These are phyloP conservation scores for Anguilla megastoma DNA, from an alignment of 2,797 vertebrate genomes.

Conservation along the genomic window DNA sequence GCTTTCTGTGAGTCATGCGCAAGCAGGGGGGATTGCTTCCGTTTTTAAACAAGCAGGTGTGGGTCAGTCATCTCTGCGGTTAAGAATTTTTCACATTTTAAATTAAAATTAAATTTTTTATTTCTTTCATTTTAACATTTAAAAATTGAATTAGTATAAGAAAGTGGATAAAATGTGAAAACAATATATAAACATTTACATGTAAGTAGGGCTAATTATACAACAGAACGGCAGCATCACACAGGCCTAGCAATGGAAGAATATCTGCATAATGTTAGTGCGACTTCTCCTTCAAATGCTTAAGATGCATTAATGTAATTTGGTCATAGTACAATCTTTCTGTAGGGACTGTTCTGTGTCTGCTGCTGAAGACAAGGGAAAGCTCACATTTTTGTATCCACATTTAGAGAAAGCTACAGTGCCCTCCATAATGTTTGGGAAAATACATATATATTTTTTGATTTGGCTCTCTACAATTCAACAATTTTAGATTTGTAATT, in stretches of 20 bases:
- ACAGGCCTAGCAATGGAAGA: not conserved
- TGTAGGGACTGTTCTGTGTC: too few relatives aligned
- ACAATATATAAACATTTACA: not conserved
- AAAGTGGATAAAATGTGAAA: not conserved
- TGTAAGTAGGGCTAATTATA: not conserved
- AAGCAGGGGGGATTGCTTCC: too few relatives aligned
- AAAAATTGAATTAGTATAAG: not conserved
- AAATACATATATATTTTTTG: too few relatives aligned
- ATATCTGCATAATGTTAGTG: not conserved
- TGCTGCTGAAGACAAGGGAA: not conserved
- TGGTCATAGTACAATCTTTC: not conserved
- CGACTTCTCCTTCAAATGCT: not conserved
- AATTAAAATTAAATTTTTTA: not conserved
- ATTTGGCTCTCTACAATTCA: too few relatives aligned
- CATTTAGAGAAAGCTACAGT: not conserved
- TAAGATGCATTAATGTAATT: not conserved
- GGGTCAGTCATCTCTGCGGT: not conserved
- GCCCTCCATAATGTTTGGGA: too few relatives aligned
- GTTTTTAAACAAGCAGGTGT: not conserved
- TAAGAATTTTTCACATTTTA: not conserved
- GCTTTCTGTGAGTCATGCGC: constrained; percentile 83
- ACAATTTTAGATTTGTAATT: too few relatives aligned
- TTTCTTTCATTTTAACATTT: not conserved
- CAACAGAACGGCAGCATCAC: not conserved
- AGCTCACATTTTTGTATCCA: not conserved